phyloP scores from a whole-genome alignment of 2,113 vertebrate genomes.

The Nymphicus hollandicus region DNA sequence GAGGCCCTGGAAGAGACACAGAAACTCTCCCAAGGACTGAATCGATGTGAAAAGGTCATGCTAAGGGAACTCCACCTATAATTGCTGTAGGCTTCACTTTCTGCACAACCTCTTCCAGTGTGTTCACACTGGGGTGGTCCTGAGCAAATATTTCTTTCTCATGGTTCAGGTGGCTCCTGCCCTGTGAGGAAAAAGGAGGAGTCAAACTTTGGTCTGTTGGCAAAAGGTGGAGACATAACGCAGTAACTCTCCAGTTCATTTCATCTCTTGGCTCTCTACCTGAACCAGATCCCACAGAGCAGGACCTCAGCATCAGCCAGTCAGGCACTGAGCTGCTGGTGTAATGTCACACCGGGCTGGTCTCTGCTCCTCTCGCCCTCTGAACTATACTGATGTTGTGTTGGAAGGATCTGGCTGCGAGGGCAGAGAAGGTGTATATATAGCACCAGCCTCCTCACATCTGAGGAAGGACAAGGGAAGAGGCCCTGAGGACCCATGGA shows the following conservation, averaged over 20 bases:
- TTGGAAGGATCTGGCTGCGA: neutral
- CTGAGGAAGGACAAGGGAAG: neutral
- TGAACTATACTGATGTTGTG: neutral
- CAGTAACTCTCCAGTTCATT: neutral
- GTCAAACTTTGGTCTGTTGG: neutral
- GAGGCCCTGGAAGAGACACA: neutral
- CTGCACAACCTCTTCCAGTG: conserved; percentile 89
- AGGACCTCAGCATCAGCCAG: neutral
- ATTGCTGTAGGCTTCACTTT: conserved; percentile 91
- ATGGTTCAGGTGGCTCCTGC: conserved; percentile 87
- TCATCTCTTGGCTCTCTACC: neutral
- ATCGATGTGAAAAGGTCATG: neutral
- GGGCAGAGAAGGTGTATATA: neutral
- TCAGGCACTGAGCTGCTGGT: neutral
- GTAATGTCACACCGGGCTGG: neutral
- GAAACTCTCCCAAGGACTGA: neutral
- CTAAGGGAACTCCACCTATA: conserved; percentile 80
- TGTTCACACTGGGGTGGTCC: conserved; percentile 84
- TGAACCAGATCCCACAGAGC: neutral
- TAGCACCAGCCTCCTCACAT: neutral
- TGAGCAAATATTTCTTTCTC: conserved; percentile 94
- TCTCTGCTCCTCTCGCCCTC: neutral
- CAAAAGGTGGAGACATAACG: neutral
- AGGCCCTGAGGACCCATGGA: neutral
- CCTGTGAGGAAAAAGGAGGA: conserved; percentile 71